Conservation (phyloP, 2,113 vertebrate species). For the Psettodes erumei region DNA sequence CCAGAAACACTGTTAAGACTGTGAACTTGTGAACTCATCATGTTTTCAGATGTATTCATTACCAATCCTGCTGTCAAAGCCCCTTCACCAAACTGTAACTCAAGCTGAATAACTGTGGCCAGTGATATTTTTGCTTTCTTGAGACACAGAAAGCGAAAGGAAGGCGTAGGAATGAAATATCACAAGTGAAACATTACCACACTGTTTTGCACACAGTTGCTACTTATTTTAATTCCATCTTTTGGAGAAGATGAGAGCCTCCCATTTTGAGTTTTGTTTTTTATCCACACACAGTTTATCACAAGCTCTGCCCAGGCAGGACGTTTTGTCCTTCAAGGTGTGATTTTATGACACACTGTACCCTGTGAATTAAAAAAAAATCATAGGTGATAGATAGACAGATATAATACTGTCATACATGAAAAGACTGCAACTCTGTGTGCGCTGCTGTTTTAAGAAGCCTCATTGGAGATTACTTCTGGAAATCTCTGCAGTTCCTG, state of each 20-base stretch:
- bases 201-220: background rate
- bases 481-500: background rate
- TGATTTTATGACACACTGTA: background rate
- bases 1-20: background rate
- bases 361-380: background rate
- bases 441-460: background rate
- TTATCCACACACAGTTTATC: background rate
- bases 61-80: background rate
- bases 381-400: no score
- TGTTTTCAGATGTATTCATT: conserved; percentile 6
- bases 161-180: background rate
- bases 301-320: background rate
- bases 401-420: background rate
- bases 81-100: background rate
- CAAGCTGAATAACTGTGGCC: background rate
- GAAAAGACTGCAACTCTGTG: background rate
- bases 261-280: no score
- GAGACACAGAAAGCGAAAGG: background rate
- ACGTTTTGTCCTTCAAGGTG: background rate
- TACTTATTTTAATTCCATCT: background rate
- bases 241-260: background rate
- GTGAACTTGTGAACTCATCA: background rate
- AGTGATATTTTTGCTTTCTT: background rate
- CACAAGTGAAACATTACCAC: background rate
- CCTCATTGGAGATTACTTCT: background rate